Percentiles rank a stretch among this genome's conserved stretches.
These are phyloP conservation scores for Mechanitis messenoides DNA, from an alignment of 2,888 invertebrate species.

Conservation along the genomic window DNA sequence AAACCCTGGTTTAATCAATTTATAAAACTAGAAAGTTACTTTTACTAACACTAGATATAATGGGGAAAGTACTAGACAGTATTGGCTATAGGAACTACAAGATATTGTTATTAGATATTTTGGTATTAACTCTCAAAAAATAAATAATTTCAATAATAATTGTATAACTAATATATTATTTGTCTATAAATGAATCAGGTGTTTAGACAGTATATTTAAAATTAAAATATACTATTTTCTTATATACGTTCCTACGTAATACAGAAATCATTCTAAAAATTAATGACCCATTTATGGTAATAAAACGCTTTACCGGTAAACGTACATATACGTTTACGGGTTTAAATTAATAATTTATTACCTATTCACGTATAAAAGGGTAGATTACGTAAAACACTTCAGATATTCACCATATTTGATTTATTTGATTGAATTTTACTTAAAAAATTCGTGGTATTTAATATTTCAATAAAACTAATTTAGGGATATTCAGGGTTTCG, in stretches of 20 bases:
- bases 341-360: conserved; percentile 12
- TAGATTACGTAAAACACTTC: conserved; percentile 12
- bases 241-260: too few species aligned
- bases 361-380: conserved; percentile 13
- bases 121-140: too few species aligned
- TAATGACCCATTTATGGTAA: conserved; percentile 3
- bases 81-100: not conserved
- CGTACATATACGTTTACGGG: not conserved
- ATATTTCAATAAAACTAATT: too few species aligned
- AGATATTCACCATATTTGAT: conserved; percentile 8
- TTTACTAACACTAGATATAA: conserved; percentile 8
- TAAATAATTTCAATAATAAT: too few species aligned
- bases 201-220: too few species aligned
- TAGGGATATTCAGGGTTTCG: too few species aligned
- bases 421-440: not conserved
- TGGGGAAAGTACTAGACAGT: conserved; percentile 16
- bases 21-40: conserved; percentile 19
- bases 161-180: too few species aligned
- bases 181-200: too few species aligned
- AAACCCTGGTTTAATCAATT: conserved; percentile 15
- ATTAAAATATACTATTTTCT: too few species aligned
- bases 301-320: conserved; percentile 1
- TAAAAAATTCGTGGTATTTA: too few species aligned
- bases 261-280: not conserved
- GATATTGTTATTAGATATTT: not conserved